Conservation (phyloP, 2,113 vertebrate genomes). For the Murina feae region DNA sequence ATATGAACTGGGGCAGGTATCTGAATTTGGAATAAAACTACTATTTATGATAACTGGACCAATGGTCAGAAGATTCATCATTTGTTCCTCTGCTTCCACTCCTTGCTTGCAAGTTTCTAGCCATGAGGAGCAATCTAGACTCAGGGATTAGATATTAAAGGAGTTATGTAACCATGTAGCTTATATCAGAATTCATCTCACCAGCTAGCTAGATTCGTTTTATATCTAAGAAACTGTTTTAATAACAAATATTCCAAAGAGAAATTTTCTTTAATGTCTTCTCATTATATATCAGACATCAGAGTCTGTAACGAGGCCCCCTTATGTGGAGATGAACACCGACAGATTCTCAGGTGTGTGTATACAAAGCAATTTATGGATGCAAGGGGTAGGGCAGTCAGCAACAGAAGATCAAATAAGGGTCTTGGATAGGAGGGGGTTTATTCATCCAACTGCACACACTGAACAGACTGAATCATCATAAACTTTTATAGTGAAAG, state of each 20-base stretch:
- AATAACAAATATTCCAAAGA: neutral
- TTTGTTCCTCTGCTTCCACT: neutral
- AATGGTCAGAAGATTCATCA: neutral
- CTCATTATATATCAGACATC: neutral
- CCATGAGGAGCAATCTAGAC: neutral
- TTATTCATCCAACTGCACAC: neutral
- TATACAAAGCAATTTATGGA: neutral
- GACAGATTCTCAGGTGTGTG: neutral
- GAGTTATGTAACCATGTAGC: neutral
- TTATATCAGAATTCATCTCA: neutral
- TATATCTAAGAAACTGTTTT: neutral
- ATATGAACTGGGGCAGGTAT: neutral
- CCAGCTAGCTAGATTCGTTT: neutral
- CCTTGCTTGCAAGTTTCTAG: neutral
- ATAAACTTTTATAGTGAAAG: conserved; percentile 56
- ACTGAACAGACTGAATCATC: neutral
- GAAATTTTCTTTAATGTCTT: neutral
- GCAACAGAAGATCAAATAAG: neutral
- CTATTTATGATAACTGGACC: neutral
- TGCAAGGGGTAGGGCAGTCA: neutral
- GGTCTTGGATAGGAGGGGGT: neutral
- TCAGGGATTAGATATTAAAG: neutral
- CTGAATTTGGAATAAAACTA: neutral
- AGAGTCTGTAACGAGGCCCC: neutral
- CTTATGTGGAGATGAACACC: neutral